A percentile compares a stretch with the other conserved stretches of the same genome.
phyloP scores from a whole-genome alignment of 2,797 vertebrate species.

The Acrocephalus scirpaceus region DNA sequence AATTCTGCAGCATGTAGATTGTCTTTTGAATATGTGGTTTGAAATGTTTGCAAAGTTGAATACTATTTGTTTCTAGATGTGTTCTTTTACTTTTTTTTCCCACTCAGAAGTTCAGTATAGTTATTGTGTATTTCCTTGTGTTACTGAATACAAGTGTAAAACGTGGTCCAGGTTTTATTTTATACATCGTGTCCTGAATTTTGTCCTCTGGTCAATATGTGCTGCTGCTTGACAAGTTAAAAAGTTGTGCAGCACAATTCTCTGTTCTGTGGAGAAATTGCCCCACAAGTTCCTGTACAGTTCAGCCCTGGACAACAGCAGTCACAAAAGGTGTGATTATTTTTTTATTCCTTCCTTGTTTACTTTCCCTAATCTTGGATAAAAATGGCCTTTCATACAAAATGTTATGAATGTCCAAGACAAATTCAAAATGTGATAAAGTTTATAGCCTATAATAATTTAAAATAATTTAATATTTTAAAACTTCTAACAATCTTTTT shows the following conservation, averaged over 20 bases:
- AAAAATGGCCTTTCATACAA: not conserved
- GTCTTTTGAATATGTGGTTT: not conserved
- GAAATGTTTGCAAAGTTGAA: not conserved
- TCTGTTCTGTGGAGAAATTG: not conserved
- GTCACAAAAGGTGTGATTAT: not conserved
- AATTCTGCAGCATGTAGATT: not conserved
- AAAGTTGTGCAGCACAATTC: not conserved
- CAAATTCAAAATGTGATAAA: not conserved
- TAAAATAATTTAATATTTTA: not conserved
- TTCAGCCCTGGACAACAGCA: not conserved
- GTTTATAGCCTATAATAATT: not conserved
- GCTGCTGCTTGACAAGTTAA: not conserved
- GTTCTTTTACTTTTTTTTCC: not conserved
- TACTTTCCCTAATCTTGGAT: not conserved
- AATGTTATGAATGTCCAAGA: not conserved
- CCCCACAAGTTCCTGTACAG: not conserved
- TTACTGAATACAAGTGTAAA: not conserved
- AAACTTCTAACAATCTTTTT: not conserved
- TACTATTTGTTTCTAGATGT: not conserved
- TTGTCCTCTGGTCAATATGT: not conserved
- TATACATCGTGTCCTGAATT: accelerated
- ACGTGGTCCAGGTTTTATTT: not conserved
- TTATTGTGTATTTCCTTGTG: not conserved
- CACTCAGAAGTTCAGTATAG: not conserved
- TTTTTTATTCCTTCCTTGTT: not conserved